Evolutionary conservation across 1,140 invertebrate genomes (phyloP), one percentile per base, ranked within the genome.

Genomic region (Cardiocondyla obscurior): DNA sequence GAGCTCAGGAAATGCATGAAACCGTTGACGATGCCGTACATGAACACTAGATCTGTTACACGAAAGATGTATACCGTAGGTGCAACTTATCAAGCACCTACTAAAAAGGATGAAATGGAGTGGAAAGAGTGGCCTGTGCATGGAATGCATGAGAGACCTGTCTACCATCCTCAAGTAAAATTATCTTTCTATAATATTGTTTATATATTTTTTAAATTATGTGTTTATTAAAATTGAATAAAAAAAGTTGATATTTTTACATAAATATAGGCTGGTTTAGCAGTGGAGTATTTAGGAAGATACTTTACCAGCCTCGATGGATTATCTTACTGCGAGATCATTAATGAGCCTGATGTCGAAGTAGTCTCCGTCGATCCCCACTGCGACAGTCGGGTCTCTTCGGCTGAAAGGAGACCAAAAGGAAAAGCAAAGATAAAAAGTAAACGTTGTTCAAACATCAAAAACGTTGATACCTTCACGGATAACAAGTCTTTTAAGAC

Each of bases 71-170:
- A 89, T 55, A 93, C 89, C 12, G 88, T 93, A 14, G 92, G 92
- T 6, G 91, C 93, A 7, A 92, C 88, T 57, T 90, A 92, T 82
- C 89, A 93, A n/a, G 85, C 92, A 7, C 92, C 92, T 0, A 90
- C 89, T 0, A 51, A 82, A 57, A 58, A 46, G 6, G 91, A 92
- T 42, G 83, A 85, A 22, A 81, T 30, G 16, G 85, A 93, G 44
- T 90, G 90, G 85, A 91, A 90, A 36, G 82, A 90, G 25, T 94
- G 93, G 93, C 93, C 92, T 0, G 89, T 81, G 3, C 92, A 93
- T 74, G 93, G 92, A 25, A 93, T 93, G 92, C 92, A 94, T 46
- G 93, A 94, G 64, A 88, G 92, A 46, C 92, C 93, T 6, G 84
- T 92, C 16, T 94, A 89, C 49, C 93, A 94, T 87, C 89, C 90